Evolutionary conservation across 2,113 vertebrate genomes (phyloP).

Genomic region (Cyanocitta stelleri): DNA sequence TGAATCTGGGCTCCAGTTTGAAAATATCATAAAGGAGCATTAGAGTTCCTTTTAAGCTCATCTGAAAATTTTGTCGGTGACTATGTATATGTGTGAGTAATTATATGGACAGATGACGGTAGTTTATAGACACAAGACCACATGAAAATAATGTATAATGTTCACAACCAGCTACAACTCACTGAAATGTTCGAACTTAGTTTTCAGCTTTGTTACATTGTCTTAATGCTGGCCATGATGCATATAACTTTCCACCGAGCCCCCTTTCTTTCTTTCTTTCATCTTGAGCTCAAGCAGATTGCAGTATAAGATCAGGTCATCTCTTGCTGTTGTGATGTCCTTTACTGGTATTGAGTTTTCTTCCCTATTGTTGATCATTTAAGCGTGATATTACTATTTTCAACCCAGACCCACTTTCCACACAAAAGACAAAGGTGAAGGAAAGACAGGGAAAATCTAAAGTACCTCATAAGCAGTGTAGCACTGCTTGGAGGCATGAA

Average conservation of each 20-base stretch:
- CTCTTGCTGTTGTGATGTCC: background rate
- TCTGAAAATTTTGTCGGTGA: background rate
- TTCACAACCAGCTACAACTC: background rate
- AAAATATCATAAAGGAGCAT: background rate
- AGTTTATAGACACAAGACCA: background rate
- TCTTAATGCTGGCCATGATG: background rate
- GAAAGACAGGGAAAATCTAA: background rate
- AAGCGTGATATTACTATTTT: background rate
- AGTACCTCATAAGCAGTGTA: background rate
- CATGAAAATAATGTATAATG: background rate
- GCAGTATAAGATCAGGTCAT: background rate
- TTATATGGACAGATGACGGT: background rate
- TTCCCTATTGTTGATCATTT: background rate
- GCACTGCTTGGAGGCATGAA: background rate
- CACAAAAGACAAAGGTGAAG: background rate
- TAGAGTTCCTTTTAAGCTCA: background rate
- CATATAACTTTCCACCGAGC: background rate
- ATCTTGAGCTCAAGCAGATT: fast-evolving
- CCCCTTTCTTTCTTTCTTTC: background rate
- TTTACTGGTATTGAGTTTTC: background rate
- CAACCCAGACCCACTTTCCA: background rate
- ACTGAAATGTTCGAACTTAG: background rate
- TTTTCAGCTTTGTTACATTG: background rate
- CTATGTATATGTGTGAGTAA: background rate
- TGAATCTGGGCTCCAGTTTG: background rate